phyloP scores from a whole-genome alignment of 2,797 vertebrate genomes.

The Gambusia yucatana region DNA sequence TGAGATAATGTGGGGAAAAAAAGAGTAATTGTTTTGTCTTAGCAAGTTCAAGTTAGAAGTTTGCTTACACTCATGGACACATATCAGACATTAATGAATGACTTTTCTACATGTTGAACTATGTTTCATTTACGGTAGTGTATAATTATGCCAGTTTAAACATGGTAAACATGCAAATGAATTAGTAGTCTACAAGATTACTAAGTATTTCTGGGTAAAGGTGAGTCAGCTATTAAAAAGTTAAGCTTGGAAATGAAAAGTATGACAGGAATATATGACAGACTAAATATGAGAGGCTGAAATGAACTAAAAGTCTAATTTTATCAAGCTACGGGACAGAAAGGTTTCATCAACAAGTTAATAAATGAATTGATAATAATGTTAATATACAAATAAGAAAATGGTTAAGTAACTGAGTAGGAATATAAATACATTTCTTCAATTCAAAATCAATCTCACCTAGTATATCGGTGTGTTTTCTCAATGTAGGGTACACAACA shows the following conservation, averaged over 20 bases:
- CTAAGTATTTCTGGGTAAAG: too few species aligned
- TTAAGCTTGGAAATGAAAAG: too few species aligned
- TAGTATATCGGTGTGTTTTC: constrained; percentile 14
- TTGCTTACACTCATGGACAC: not conserved
- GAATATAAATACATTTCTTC: not conserved
- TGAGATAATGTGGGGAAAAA: not conserved
- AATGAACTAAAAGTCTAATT: not conserved
- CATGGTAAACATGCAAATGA: too few species aligned
- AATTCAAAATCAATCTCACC: not conserved
- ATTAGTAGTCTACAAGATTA: too few species aligned
- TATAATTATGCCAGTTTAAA: not conserved
- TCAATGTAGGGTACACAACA: constrained; percentile 18
- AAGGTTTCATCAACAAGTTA: not conserved
- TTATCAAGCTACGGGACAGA: not conserved
- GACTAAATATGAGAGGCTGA: too few species aligned
- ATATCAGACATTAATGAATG: not conserved
- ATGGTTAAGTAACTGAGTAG: not conserved
- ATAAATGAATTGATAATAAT: not conserved
- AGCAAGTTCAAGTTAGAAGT: not conserved
- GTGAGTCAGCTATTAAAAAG: not conserved
- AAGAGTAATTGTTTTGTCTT: not conserved
- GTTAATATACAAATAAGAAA: not conserved
- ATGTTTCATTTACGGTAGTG: not conserved
- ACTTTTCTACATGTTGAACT: not conserved
- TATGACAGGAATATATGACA: too few species aligned